Base-by-base conservation (phyloP, 2,113 vertebrate species). In the Dermatemys mawii region DNA sequence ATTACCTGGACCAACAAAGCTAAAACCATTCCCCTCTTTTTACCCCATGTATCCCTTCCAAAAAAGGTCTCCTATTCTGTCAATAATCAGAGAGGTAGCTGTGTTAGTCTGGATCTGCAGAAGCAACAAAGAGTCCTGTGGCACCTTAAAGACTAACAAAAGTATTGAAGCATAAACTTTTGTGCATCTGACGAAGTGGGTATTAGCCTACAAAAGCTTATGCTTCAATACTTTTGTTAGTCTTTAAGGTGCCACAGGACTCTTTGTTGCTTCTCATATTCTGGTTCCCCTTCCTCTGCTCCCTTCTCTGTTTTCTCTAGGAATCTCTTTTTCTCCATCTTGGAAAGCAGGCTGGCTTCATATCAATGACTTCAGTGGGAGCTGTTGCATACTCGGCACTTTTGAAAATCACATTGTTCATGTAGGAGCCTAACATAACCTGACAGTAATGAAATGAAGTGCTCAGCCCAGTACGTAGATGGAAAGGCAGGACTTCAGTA, bases 341-440 rank as follows among this genome's bases (percentile, higher is more conserved):
- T 96, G 90, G 94, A 96, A 97, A 94, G 93, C 81, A 88, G 87
- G 35, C 76, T 95, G 48, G 50, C 4, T 0, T 90, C 57, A 83
- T 91, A 78, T 94, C 92, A 94, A 90, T 87, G 86, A 91, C 57
- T 86, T 92, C 57, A 88, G 51, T 60, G 95, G 86, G 46, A 84
- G 67, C 92, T 95, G 67, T 70, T 94, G 57, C 87, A 94, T 83
- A 87, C 85, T 95, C 81, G n/a, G 93, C 5, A 4, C 89, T 94
- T 90, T 92, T 96, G 86, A 96, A 94, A 93, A 88, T 95, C 87
- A 49, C 27, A 46, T 86, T 93, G 83, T 97, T 97, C 97, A 96
- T 92, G 95, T 97, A 95, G 95, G 57, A 95, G n/a, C 32, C 90
- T 81, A 0, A 78, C 92, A 82, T 94, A 90, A 92, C 67, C 89